Evolutionary conservation across 2,888 invertebrate species (phyloP).

Genomic region (Fragum whitleyi): DNA sequence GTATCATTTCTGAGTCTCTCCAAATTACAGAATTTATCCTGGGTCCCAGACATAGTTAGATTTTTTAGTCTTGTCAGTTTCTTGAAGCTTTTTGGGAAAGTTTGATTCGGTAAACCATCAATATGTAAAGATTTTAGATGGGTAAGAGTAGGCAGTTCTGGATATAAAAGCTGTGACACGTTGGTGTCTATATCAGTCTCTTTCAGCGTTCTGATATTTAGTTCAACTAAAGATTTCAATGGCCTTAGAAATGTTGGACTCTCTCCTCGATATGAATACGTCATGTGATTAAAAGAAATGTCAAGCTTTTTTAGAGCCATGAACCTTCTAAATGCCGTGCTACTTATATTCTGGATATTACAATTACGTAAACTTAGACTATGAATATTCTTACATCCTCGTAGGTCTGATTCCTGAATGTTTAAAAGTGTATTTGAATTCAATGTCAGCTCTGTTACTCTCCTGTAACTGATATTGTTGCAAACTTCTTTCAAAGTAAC

Average conservation of each 20-base stretch:
- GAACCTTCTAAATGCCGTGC: neutral
- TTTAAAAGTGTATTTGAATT: neutral
- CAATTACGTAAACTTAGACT: neutral
- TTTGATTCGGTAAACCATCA: neutral
- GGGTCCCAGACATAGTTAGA: neutral
- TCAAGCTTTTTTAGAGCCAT: neutral
- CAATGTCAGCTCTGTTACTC: constrained; percentile 9
- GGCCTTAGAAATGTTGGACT: neutral
- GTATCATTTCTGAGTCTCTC: neutral
- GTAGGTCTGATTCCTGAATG: neutral
- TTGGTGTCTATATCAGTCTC: neutral
- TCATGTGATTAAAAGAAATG: neutral
- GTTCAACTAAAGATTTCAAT: neutral
- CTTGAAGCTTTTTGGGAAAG: neutral
- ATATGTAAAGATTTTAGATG: neutral
- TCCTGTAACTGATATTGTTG: neutral
- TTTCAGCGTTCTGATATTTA: neutral
- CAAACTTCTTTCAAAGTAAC: neutral
- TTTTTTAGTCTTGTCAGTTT: neutral
- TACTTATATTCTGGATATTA: neutral
- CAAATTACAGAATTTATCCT: neutral
- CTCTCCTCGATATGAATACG: neutral
- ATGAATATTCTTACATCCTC: neutral
- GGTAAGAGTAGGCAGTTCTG: neutral
- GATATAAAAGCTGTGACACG: neutral